phyloP scores from a whole-genome alignment of 2,888 invertebrate species.

The Drosophila siamana region DNA sequence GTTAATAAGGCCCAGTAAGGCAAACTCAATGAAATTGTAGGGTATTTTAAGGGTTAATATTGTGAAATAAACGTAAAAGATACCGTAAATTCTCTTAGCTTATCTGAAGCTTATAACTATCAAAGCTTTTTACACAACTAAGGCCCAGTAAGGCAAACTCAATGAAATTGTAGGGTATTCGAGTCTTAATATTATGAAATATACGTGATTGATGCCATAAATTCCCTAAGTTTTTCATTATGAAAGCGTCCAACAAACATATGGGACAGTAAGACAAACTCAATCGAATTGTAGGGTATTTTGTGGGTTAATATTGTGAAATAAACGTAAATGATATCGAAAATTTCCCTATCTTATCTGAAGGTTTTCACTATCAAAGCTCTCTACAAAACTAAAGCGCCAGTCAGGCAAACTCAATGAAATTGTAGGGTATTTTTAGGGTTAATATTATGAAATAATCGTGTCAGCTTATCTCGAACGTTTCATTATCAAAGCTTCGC shows the following conservation, averaged over 20 bases:
- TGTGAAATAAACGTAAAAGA: background rate
- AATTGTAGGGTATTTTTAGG: slow-evolving; percentile 25
- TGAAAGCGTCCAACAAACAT: background rate
- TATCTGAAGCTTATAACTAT: background rate
- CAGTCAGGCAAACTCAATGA: too few relatives aligned
- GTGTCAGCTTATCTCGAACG: background rate
- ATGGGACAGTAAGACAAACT: too few relatives aligned
- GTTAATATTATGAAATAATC: background rate
- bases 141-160: too few relatives aligned
- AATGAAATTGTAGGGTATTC: background rate
- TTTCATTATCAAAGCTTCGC: background rate
- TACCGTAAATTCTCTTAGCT: background rate
- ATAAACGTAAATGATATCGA: background rate
- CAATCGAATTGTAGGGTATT: background rate
- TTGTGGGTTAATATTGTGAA: background rate
- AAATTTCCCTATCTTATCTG: background rate
- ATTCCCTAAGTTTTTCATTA: background rate
- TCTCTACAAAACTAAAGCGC: too few relatives aligned
- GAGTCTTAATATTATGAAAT: background rate
- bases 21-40: slow-evolving; percentile 49
- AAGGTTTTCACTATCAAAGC: too few relatives aligned
- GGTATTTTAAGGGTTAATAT: background rate
- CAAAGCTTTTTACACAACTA: background rate
- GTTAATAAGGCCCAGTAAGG: too few relatives aligned
- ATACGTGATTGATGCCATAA: background rate